These are phyloP conservation scores for Drosophila triauraria DNA, from an alignment of 1,140 invertebrate species.

Conservation along the genomic window DNA sequence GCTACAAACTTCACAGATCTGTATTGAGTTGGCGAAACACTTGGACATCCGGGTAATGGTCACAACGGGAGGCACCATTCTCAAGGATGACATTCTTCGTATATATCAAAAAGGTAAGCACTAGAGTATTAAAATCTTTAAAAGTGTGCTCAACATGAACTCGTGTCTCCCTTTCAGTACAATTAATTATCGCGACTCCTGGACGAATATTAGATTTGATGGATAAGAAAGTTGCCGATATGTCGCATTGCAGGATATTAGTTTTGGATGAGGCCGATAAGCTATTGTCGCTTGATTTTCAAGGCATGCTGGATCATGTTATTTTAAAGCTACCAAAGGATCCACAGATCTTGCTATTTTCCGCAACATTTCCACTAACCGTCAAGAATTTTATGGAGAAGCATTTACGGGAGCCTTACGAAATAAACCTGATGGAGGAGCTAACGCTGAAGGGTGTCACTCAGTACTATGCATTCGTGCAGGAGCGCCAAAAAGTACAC, in stretches of 20 bases:
- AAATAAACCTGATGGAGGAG: conserved; percentile 99
- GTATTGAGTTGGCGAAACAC: conserved; percentile 99
- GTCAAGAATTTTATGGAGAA: conserved; percentile 99
- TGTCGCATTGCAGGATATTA: conserved; percentile 98
- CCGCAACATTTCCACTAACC: conserved; percentile 99
- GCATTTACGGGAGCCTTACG: conserved; percentile 98
- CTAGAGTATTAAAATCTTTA: background rate
- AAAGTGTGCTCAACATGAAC: background rate
- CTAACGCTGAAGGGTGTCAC: conserved; percentile 99
- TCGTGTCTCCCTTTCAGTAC: conserved; percentile 89
- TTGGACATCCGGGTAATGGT: conserved; percentile 99
- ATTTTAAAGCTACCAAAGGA: conserved; percentile 97
- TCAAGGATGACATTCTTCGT: conserved; percentile 99
- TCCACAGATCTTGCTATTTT: conserved; percentile 99
- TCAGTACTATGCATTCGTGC: conserved; percentile 99
- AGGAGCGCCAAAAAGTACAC: conserved; percentile 99
- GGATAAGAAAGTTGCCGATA: conserved; percentile 99
- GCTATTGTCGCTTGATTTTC: conserved; percentile 99
- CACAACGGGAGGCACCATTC: conserved; percentile 98
- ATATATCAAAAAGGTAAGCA: conserved; percentile 97
- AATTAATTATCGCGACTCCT: conserved; percentile 99
- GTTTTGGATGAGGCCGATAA: conserved; percentile 99
- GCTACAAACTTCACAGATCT: conserved; percentile 99
- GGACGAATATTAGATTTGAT: conserved; percentile 99
- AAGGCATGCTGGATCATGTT: conserved; percentile 98